Percentiles rank a stretch among this genome's conserved stretches.
Conservation (phyloP, 2,888 invertebrate species). For the Melanophora roralis region DNA sequence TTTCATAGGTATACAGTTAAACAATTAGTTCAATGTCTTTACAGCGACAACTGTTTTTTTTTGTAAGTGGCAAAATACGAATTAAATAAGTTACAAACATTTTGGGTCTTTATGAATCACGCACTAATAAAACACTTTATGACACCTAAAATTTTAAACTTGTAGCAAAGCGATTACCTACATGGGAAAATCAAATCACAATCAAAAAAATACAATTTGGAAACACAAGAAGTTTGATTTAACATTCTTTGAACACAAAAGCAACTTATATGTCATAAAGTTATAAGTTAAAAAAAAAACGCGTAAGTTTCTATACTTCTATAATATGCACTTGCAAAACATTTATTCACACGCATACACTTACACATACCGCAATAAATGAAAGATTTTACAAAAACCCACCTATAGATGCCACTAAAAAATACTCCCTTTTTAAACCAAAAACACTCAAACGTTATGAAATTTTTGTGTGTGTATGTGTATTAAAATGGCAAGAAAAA, state of each 20-base stretch:
- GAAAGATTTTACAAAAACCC: slow-evolving; percentile 22
- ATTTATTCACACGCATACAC: neutral
- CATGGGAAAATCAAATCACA: neutral
- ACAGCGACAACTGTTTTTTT: too few species aligned
- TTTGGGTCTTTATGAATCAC: slow-evolving; percentile 19
- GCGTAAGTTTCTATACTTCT: slow-evolving; percentile 52
- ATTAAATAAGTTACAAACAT: slow-evolving; percentile 5
- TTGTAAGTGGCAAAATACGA: too few species aligned
- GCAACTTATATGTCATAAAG: slow-evolving; percentile 59
- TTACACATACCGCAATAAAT: slow-evolving; percentile 18
- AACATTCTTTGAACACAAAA: slow-evolving; percentile 31
- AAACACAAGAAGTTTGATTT: slow-evolving; percentile 35
- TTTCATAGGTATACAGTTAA: too few species aligned
- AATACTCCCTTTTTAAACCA: neutral
- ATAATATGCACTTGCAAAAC: slow-evolving; percentile 15
- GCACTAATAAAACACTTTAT: slow-evolving; percentile 33
- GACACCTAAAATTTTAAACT: slow-evolving; percentile 30
- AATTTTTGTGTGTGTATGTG: neutral
- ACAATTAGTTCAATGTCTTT: too few species aligned
- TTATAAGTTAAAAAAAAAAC: slow-evolving; percentile 41
- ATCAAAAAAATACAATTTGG: neutral
- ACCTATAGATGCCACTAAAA: slow-evolving; percentile 2
- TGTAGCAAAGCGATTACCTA: slow-evolving; percentile 40
- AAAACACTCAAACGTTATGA: neutral
- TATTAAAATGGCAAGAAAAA: slow-evolving; percentile 11